Evolutionary conservation across 2,113 vertebrate species (phyloP).

Genomic region (Megalops atlanticus): DNA sequence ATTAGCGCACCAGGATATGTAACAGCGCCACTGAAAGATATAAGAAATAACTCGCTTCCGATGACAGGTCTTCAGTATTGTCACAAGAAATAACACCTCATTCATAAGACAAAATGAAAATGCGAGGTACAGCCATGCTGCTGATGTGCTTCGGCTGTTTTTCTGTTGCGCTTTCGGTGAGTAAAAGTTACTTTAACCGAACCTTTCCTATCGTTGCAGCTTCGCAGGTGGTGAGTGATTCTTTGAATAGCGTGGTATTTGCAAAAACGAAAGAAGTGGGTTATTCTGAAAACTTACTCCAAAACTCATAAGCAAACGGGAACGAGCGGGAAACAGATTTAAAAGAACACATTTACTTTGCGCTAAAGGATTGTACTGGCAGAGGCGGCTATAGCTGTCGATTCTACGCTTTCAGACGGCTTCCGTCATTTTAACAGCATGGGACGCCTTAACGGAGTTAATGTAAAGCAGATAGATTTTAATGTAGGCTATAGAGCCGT

Average conservation of each 20-base stretch:
- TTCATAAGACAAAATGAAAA: not conserved
- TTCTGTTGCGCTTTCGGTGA: conserved; percentile 13
- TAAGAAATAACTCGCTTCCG: not conserved
- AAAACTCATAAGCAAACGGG: not conserved
- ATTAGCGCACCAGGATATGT: not conserved
- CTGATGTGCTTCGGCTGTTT: conserved; percentile 13
- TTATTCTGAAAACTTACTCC: too few species aligned
- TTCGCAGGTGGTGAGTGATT: not conserved
- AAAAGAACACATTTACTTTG: not conserved
- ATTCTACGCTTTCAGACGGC: too few species aligned
- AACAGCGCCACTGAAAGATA: not conserved
- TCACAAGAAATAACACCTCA: not conserved
- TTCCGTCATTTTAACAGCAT: too few species aligned
- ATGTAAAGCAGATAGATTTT: too few species aligned
- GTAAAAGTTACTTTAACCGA: not conserved
- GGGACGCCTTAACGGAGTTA: too few species aligned
- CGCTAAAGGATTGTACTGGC: not conserved
- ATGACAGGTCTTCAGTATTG: not conserved
- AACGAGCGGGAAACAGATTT: not conserved
- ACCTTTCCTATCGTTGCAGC: not conserved
- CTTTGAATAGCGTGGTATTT: not conserved
- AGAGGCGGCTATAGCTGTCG: too few species aligned
- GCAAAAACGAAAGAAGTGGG: not conserved
- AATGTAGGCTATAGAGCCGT: too few species aligned
- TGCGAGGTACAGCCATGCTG: not conserved